Base-by-base conservation (phyloP, 2,113 vertebrate genomes). In the Tapirus terrestris region DNA sequence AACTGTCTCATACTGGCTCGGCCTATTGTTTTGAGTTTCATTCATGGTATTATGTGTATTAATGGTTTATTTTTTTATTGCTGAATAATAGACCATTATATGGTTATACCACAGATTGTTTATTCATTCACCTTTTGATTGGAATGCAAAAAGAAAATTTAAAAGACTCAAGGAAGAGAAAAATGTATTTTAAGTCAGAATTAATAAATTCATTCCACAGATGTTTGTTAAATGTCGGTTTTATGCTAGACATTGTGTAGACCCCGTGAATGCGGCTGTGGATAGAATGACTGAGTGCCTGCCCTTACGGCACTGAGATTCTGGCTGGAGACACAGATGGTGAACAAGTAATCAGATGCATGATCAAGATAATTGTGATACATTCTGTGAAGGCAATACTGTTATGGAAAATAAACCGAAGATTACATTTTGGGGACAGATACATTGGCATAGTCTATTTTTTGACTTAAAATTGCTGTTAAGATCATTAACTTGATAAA, bases 401-500 rank as follows among this genome's bases (percentile, higher is more conserved):
- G 17, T 56, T 39, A 51, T 9, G 45, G 18, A 83, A 94, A 95
- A 58, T 25, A 84, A 72, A 31, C 31, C 45, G 53, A 65, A 68
- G 61, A 4, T 65, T 20, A 65, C 14, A 48, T 89, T 86, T 93
- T 85, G 58, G 58, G 73, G 67, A 63, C 45, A 65, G 88, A 86
- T 56, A 36, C 33, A 91, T 83, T 77, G 43, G 43, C 33, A 63
- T 6, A 7, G 10, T 31, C 56, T 56, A 21, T 45, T 91, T 43
- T 68, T 53, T 39, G 87, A 98, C 91, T 97, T 97, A 93, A 98
- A 98, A 97, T 93, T 20, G 51, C 94, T 85, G 48, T 61, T 92
- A 96, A 97, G 96, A 88, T 98, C 83, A 97, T 97, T 97, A 97
- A 98, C 96, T 94, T 94, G 91, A 96, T 97, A 96, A 98, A 98